Percentiles rank a stretch among this genome's conserved stretches.
phyloP scores from a whole-genome alignment of 2,797 vertebrate species.

The Pangasius krempfi region DNA sequence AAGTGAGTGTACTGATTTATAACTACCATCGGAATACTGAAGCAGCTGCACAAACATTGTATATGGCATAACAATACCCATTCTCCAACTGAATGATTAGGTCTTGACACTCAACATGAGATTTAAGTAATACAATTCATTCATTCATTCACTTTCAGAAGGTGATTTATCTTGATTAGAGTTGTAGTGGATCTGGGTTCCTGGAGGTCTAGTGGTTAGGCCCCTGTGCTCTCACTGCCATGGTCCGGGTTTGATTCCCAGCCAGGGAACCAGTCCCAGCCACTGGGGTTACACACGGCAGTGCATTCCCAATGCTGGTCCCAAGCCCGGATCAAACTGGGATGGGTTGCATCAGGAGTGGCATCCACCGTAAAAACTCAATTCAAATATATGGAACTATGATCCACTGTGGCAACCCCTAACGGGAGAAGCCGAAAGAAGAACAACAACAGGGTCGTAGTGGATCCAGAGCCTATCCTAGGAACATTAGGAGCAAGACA shows the following conservation, averaged over 20 bases:
- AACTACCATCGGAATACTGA: conserved; percentile 10
- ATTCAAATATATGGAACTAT: too few relatives aligned
- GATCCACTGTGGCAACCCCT: too few relatives aligned
- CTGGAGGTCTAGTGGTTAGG: too few relatives aligned
- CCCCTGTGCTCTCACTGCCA: too few relatives aligned
- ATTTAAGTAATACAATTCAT: background rate
- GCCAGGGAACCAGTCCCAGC: too few relatives aligned
- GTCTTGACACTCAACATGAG: background rate
- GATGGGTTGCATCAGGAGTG: too few relatives aligned
- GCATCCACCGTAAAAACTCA: too few relatives aligned
- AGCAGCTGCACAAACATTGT: conserved; percentile 43
- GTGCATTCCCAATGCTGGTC: too few relatives aligned
- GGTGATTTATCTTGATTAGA: background rate
- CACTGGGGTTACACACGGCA: too few relatives aligned
- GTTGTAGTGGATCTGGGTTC: background rate
- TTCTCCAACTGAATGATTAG: conserved; percentile 8
- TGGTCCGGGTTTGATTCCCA: too few relatives aligned
- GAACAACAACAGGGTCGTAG: background rate
- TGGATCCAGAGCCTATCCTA: background rate
- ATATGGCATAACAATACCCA: conserved; percentile 31
- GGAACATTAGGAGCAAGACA: background rate
- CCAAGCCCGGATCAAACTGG: too few relatives aligned
- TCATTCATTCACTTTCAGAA: background rate
- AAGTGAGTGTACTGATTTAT: conserved; percentile 43
- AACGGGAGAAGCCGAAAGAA: too few relatives aligned